Evolutionary conservation across 2,113 vertebrate species (phyloP), one percentile per base, ranked within the genome.

Genomic region (Cervus canadensis): DNA sequence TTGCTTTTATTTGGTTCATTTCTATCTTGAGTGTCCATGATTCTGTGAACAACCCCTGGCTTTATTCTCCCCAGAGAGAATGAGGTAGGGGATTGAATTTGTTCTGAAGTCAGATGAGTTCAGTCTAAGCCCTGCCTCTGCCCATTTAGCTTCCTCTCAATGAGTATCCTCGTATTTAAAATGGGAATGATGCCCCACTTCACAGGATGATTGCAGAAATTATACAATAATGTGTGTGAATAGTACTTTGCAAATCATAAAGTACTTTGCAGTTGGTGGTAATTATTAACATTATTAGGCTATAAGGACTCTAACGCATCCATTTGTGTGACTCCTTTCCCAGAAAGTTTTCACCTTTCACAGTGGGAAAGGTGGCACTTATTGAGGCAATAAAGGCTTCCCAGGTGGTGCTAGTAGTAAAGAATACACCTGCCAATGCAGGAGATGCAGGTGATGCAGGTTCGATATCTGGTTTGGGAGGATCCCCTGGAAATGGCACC

Each of bases 271-370:
- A 93, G 88, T 10, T 76, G 45, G 40, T 93, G 54, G 90, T 92
- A 76, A 94, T 92, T 95, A 96, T 91, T 82, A 79, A 84, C n/a
- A 36, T 87, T 95, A 91, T 94, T 90, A 81, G 60, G 36, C 78
- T 92, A 1, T 82, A 87, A 94, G 19, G 36, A 98, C 26, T 96
- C 85, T 85, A 60, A 56, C 23, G 33, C 71, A 85, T 76, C 36
- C 81, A 85, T 64, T 67, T 7, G 14, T 88, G 74, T 59, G 30
- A 43, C 43, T 84, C 67, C 28, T 96, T 87, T 78, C 95, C 79
- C 90, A 97, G 64, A 87, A 91, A 71, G 45, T 59, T 95, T 83
- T 96, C 50, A 87, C 43, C 40, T 45, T 97, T 67, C 87, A 30
- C 1, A 11, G 33, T 88, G 50, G 64, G 43, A 76, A 96, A 81